phyloP scores from a whole-genome alignment of 2,888 invertebrate genomes.

The Oxytorus armatus region DNA sequence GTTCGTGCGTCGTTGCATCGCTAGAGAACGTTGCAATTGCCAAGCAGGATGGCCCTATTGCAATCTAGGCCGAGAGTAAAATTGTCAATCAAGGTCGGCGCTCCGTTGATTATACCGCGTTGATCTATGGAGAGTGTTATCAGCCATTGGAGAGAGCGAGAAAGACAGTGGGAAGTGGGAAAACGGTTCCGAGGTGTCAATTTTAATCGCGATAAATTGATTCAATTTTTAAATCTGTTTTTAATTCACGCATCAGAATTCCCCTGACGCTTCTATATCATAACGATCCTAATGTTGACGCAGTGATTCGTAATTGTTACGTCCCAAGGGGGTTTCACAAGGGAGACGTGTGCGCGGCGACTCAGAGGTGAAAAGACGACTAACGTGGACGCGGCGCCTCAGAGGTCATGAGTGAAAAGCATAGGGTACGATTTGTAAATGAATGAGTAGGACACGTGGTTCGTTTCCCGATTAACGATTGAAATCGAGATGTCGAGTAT shows the following conservation, averaged over 20 bases:
- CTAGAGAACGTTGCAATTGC: constrained; percentile 68
- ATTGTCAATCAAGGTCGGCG: constrained; percentile 75
- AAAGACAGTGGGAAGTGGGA: constrained; percentile 3
- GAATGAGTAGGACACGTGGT: too few relatives aligned
- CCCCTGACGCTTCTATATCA: neutral
- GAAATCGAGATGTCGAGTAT: too few relatives aligned
- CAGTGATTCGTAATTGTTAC: too few relatives aligned
- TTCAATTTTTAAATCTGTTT: neutral
- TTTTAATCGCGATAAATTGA: constrained; percentile 7
- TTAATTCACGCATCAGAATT: neutral
- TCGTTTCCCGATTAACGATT: too few relatives aligned
- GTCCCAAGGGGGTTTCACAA: too few relatives aligned
- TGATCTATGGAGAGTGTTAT: constrained; percentile 19
- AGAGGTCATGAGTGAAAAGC: too few relatives aligned
- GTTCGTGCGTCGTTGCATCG: constrained; percentile 25
- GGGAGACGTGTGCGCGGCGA: too few relatives aligned
- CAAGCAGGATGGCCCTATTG: constrained; percentile 79
- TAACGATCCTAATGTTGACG: too few relatives aligned
- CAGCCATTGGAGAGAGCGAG: constrained; percentile 10
- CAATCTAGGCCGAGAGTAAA: constrained; percentile 75
- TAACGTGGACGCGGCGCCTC: too few relatives aligned
- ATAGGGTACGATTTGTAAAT: too few relatives aligned
- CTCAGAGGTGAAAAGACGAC: too few relatives aligned
- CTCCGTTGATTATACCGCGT: constrained; percentile 62
- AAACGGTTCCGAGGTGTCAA: constrained; percentile 40